These are phyloP conservation scores for Torymus auratus DNA, from an alignment of 2,888 invertebrate species.

Conservation along the genomic window DNA sequence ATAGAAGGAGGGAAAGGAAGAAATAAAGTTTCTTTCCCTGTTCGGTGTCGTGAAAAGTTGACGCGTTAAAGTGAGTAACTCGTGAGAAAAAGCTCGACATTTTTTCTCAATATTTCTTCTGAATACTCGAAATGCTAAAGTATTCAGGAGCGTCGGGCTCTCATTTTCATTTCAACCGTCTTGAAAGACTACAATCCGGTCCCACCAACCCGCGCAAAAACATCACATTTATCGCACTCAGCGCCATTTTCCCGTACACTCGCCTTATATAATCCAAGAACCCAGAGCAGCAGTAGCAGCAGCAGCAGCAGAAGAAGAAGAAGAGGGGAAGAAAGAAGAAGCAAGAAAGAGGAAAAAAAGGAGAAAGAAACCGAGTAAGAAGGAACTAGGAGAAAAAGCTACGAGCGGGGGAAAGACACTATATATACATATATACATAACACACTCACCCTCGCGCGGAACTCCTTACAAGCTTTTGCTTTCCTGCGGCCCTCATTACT, in stretches of 20 bases:
- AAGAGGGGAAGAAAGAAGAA: neutral
- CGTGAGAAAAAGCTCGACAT: no score
- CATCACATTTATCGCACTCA: conserved; percentile 22
- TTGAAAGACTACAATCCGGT: neutral
- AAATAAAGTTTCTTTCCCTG: no score
- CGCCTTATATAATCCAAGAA: conserved; percentile 16
- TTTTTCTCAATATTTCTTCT: no score
- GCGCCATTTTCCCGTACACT: conserved; percentile 1
- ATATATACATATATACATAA: neutral
- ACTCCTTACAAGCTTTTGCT: conserved; percentile 53
- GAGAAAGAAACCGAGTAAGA: neutral
- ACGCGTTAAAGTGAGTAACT: no score
- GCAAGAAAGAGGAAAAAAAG: neutral
- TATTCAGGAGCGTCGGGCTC: no score
- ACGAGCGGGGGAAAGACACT: no score
- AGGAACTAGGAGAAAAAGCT: no score
- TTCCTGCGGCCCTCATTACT: conserved; percentile 46
- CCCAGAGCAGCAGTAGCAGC: neutral
- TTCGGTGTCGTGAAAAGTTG: no score
- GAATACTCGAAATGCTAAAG: no score
- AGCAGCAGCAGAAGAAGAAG: neutral
- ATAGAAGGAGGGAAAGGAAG: no score
- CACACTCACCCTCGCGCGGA: neutral
- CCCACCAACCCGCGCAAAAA: neutral
- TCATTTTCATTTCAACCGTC: conserved; percentile 2